Conservation (phyloP, 2,113 vertebrate genomes). For the Chiloscyllium plagiosum region DNA sequence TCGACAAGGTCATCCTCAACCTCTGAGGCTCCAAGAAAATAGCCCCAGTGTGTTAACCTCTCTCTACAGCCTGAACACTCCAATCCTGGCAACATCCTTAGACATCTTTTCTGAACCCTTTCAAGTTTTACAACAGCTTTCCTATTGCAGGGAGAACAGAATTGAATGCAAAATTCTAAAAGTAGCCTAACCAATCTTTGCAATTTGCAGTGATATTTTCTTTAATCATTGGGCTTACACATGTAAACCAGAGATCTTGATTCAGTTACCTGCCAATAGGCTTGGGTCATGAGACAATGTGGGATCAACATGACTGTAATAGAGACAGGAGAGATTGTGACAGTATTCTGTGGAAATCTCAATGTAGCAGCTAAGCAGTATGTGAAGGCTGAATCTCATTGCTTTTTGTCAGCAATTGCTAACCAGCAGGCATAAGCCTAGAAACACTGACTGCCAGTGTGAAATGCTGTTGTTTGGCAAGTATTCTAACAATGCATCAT, state of each 20-base stretch:
- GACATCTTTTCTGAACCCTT: too few species aligned
- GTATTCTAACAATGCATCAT: slow-evolving; percentile 1
- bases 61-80: too few species aligned
- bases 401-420: neutral
- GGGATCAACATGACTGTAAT: neutral
- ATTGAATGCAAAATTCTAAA: too few species aligned
- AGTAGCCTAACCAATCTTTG: neutral
- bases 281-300: neutral
- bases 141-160: too few species aligned
- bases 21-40: too few species aligned
- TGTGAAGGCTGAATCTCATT: neutral
- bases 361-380: neutral
- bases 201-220: neutral
- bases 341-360: neutral
- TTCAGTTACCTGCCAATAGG: neutral
- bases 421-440: neutral
- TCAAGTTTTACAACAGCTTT: too few species aligned
- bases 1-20: too few species aligned
- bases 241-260: neutral
- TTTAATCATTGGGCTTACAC: neutral
- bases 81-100: too few species aligned
- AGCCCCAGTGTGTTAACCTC: too few species aligned
- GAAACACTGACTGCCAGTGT: neutral
- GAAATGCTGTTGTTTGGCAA: neutral
- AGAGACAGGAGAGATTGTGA: neutral